Base-by-base conservation (phyloP, 2,113 vertebrate genomes). In the Heliornis fulica region DNA sequence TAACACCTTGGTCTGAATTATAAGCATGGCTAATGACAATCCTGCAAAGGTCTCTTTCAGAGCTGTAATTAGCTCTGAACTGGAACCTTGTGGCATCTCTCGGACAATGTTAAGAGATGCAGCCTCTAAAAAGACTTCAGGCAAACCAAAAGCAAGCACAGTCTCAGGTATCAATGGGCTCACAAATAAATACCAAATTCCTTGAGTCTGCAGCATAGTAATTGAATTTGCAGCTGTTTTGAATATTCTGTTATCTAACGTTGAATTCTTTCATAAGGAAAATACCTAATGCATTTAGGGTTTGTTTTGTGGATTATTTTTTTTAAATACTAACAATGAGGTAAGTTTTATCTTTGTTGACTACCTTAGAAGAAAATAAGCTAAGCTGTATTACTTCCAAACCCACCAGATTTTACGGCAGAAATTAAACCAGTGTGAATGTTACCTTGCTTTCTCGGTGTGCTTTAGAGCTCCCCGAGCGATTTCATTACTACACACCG, bases 341-440 rank as follows among this genome's bases (percentile, higher is more conserved):
- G 36, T 75, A 28, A 84, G 74, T 93, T 97, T 92, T 88, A 78
- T 38, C 18, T 89, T 94, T 85, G 74, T 95, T 89, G 82, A 88
- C 53, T 69, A 14, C 15, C 79, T 93, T 95, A 41, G n/a, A 50
- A 70, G 40, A 53, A 64, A 92, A 89, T 69, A 68, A 63, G 46
- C 31, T 82, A 54, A 93, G 65, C 32, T 57, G 7, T 40, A 45
- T 51, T 31, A 74, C 82, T 95, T 93, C 80, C 23, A 93, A 90
- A 81, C 93, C 53, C 50, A 40, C 2, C 8, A n/a, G 63, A 57
- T 96, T 94, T 92, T 92, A 61, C 56, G 46, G 60, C 48, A 63
- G 54, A 86, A 25, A 79, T 71, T 74, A 77, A 79, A 87, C 70
- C 7, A 77, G 38, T 7, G 36, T 65, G 80, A 95, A 87, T 28